Conservation (phyloP, 2,113 vertebrate genomes). For the Catharus bicknelli region DNA sequence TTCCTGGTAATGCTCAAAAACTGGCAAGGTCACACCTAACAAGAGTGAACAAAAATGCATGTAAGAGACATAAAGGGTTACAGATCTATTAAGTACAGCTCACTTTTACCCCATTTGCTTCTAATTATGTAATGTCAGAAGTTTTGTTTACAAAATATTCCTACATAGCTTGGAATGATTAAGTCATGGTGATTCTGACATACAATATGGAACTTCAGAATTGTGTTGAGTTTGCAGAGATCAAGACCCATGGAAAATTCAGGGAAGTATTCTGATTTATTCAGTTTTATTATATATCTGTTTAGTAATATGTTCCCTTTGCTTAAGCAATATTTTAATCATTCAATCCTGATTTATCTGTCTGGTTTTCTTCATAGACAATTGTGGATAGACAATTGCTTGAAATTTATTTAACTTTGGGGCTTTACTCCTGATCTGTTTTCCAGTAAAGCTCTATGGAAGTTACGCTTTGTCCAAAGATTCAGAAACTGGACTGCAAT, state of each 20-base stretch:
- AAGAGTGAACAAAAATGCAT: background rate
- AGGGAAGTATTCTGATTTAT: background rate
- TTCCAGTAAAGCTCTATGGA: background rate
- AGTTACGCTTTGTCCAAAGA: background rate
- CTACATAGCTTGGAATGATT: background rate
- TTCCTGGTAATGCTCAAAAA: slow-evolving; percentile 98
- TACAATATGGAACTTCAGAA: background rate
- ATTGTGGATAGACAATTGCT: background rate
- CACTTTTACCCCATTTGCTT: background rate
- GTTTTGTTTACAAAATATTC: background rate
- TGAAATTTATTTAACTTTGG: background rate
- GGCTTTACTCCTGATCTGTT: background rate
- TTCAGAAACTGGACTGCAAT: background rate
- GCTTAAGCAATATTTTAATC: background rate
- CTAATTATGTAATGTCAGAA: background rate
- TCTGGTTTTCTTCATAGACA: background rate
- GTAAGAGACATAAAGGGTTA: background rate
- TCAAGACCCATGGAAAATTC: background rate
- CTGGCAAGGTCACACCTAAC: slow-evolving; percentile 93
- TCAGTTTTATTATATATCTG: background rate
- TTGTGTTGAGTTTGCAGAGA: background rate
- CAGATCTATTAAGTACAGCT: background rate
- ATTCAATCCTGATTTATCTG: background rate
- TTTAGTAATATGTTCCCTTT: background rate
- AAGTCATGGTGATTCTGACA: background rate